Conservation (phyloP, 2,888 invertebrate genomes). For the Microctonus brassicae region DNA sequence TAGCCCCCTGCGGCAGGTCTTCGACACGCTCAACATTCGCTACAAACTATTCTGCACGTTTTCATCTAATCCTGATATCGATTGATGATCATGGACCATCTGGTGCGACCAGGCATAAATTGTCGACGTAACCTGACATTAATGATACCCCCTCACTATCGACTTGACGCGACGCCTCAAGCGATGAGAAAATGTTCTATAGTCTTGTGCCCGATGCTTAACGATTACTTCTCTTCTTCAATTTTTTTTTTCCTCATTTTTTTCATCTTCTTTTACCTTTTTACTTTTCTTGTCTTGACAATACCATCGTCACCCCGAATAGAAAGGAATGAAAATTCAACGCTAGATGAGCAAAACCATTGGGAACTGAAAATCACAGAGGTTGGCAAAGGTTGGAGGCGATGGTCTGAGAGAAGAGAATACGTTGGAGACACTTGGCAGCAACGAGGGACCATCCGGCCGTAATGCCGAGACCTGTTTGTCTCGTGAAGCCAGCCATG, state of each 20-base stretch:
- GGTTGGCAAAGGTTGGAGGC: background rate
- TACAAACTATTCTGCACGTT: background rate
- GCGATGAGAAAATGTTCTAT: conserved; percentile 51
- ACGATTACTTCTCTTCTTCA: conserved; percentile 21
- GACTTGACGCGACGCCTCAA: conserved; percentile 45
- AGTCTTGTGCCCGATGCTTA: conserved; percentile 39
- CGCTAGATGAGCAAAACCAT: background rate
- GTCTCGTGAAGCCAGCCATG: conserved; percentile 64
- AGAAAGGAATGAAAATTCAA: background rate
- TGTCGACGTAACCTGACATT: conserved; percentile 42
- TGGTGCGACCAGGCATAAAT: conserved; percentile 36
- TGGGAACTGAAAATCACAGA: conserved; percentile 3
- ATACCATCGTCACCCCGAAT: conserved; percentile 31
- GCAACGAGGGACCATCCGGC: conserved; percentile 45
- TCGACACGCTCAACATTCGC: background rate
- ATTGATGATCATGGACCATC: conserved; percentile 30
- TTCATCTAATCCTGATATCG: conserved; percentile 12
- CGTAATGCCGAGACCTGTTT: conserved; percentile 60
- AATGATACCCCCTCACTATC: conserved; percentile 48
- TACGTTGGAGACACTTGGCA: conserved; percentile 11
- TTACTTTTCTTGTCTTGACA: conserved; percentile 18
- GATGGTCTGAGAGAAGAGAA: conserved; percentile 9
- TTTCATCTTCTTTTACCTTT: too few species aligned
- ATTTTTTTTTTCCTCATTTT: background rate
- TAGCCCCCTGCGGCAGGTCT: background rate